Conservation (phyloP, 2,113 vertebrate species). For the Sylvia atricapilla region DNA sequence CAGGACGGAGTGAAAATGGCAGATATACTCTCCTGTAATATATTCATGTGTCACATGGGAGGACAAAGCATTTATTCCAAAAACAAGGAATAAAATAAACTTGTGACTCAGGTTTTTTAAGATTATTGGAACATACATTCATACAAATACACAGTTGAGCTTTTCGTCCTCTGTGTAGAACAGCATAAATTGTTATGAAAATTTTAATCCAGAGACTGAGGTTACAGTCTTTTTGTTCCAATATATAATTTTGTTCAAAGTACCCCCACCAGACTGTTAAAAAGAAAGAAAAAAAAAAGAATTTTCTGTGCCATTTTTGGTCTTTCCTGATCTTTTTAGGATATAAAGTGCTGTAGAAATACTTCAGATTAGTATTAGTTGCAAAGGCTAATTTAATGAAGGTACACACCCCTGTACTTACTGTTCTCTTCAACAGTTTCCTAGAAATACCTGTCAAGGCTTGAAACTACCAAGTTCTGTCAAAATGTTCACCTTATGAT, state of each 20-base stretch:
- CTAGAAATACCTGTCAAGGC: constrained; percentile 32
- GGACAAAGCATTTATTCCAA: background rate
- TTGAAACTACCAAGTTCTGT: background rate
- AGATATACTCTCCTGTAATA: background rate
- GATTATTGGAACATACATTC: background rate
- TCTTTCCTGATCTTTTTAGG: background rate
- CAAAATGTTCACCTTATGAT: background rate
- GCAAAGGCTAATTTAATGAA: constrained; percentile 13
- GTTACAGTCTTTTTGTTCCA: background rate
- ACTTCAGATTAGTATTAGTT: background rate
- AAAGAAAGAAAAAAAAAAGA: background rate
- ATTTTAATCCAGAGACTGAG: background rate
- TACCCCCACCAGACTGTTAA: background rate
- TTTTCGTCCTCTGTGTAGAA: background rate
- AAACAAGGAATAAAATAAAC: background rate
- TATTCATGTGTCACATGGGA: background rate
- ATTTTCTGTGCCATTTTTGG: background rate
- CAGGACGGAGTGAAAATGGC: background rate
- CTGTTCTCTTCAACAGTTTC: constrained; percentile 26
- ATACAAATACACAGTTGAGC: background rate
- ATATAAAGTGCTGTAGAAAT: background rate
- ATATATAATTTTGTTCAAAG: background rate
- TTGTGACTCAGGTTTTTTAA: background rate
- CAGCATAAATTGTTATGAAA: background rate
- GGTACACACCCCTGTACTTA: background rate